Conservation (phyloP, 2,797 vertebrate species). For the Kryptopterus vitreolus region DNA sequence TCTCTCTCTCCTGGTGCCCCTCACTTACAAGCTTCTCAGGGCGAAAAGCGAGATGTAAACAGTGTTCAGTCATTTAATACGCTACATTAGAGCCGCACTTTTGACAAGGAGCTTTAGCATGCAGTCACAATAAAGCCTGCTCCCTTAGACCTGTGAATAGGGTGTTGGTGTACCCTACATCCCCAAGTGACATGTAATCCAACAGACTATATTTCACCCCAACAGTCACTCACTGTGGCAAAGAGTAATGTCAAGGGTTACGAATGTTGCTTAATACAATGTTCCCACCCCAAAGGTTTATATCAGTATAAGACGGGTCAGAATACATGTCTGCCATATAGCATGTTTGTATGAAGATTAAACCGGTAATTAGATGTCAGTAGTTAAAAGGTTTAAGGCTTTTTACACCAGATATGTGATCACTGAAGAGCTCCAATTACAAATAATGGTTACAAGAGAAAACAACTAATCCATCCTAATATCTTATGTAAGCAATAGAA, state of each 20-base stretch:
- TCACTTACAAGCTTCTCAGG: slow-evolving; percentile 58
- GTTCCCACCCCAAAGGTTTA: neutral
- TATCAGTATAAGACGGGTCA: neutral
- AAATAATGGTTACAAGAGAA: neutral
- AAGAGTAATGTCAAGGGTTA: slow-evolving; percentile 9
- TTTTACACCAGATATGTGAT: neutral
- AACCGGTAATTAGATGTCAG: neutral
- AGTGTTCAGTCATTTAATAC: slow-evolving; percentile 73
- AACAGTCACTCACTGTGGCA: slow-evolving; percentile 72
- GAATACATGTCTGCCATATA: neutral
- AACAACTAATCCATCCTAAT: neutral
- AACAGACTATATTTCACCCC: slow-evolving; percentile 65
- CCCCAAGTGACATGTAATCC: slow-evolving; percentile 71
- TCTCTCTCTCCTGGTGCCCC: too few species aligned
- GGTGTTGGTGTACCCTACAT: slow-evolving; percentile 63
- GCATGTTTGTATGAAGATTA: neutral
- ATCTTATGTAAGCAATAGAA: neutral
- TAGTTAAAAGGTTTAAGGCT: neutral
- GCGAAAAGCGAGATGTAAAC: slow-evolving; percentile 74
- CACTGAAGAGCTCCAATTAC: neutral
- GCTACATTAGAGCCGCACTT: slow-evolving; percentile 69
- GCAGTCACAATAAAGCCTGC: slow-evolving; percentile 62
- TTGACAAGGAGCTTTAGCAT: slow-evolving; percentile 69
- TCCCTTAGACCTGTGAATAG: slow-evolving; percentile 66
- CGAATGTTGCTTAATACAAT: neutral